These are phyloP conservation scores for Maniola jurtina DNA, from an alignment of 1,140 invertebrate genomes.

Conservation along the genomic window DNA sequence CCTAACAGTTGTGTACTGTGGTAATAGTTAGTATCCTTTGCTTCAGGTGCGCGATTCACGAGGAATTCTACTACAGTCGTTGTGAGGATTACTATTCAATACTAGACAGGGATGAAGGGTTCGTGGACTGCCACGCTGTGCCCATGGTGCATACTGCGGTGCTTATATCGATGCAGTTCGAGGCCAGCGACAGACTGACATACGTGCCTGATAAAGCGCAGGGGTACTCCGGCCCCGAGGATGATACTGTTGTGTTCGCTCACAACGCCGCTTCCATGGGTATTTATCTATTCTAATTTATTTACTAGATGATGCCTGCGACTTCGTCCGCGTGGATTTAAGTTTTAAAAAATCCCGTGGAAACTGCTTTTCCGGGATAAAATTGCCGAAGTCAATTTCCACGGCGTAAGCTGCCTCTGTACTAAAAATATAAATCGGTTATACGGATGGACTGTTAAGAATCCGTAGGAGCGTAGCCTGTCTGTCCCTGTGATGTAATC, in stretches of 20 bases:
- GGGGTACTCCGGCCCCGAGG: slow-evolving; percentile 87
- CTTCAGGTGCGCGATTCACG: slow-evolving; percentile 92
- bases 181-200: slow-evolving; percentile 84
- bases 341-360: too few species aligned
- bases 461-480: too few species aligned
- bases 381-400: too few species aligned
- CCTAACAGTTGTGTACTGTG: too few species aligned
- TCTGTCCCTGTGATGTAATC: too few species aligned
- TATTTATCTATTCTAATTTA: too few species aligned
- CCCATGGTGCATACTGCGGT: slow-evolving; percentile 96
- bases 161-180: slow-evolving; percentile 86
- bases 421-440: too few species aligned
- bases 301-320: too few species aligned
- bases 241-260: slow-evolving; percentile 98
- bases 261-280: slow-evolving; percentile 87
- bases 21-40: neutral
- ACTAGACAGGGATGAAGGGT: slow-evolving; percentile 81
- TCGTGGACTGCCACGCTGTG: slow-evolving; percentile 87
- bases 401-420: too few species aligned
- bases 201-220: slow-evolving; percentile 84
- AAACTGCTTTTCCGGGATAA: too few species aligned
- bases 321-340: too few species aligned
- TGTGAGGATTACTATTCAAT: slow-evolving; percentile 93
- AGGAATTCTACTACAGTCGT: slow-evolving; percentile 92
- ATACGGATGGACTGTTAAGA: too few species aligned